A percentile compares a stretch with the other conserved stretches of the same genome.
These are phyloP conservation scores for Manis crassicaudata DNA, from an alignment of 2,797 vertebrate species.

Conservation along the genomic window DNA sequence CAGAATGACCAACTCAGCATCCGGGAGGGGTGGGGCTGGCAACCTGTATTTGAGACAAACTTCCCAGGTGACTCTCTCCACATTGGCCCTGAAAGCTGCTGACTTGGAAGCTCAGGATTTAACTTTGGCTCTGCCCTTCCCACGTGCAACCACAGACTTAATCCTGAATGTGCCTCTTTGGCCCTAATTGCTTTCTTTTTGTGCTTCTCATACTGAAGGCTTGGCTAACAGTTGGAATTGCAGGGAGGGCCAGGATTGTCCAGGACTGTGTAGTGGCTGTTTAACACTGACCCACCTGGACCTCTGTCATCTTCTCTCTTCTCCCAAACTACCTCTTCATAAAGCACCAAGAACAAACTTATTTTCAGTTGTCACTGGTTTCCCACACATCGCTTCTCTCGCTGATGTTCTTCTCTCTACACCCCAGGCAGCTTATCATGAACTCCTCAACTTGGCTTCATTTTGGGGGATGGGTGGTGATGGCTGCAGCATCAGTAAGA, in stretches of 20 bases:
- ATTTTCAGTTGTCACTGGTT: background rate
- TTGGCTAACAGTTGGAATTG: background rate
- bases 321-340: background rate
- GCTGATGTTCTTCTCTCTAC: background rate
- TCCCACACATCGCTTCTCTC: background rate
- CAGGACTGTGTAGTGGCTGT: background rate
- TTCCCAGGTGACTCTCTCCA: background rate
- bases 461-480: background rate
- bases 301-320: background rate
- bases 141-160: background rate
- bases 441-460: background rate
- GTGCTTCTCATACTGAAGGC: conserved; percentile 8
- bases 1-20: background rate
- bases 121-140: background rate
- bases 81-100: background rate
- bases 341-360: background rate
- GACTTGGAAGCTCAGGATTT: background rate
- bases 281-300: background rate
- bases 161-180: background rate
- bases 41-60: background rate
- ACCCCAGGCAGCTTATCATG: background rate
- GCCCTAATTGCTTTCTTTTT: conserved; percentile 25
- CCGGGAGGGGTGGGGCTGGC: background rate
- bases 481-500: background rate
- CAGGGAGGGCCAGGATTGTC: background rate